Evolutionary conservation across 2,888 invertebrate species (phyloP).

Genomic region (Ceriagrion tenellum): DNA sequence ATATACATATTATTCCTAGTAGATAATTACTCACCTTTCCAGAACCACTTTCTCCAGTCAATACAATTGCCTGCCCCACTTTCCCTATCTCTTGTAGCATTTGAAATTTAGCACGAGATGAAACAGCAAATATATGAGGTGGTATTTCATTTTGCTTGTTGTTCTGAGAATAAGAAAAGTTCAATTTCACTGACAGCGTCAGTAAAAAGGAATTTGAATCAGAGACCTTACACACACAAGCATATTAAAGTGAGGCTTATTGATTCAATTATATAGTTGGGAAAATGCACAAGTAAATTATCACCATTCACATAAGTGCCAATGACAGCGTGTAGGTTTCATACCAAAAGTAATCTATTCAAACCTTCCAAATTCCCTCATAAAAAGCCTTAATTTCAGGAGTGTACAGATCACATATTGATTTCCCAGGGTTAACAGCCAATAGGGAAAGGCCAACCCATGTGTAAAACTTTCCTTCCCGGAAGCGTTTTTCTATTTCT

Average conservation of each 20-base stretch:
- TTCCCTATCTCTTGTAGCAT: constrained; percentile 45
- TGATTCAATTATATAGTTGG: too few relatives aligned
- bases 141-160: not conserved
- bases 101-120: constrained; percentile 17
- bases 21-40: not conserved
- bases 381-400: not conserved
- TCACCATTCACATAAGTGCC: not conserved
- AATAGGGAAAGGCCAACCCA: constrained; percentile 25
- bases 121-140: constrained; percentile 40
- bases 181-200: not conserved
- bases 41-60: constrained; percentile 54
- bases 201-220: not conserved
- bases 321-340: too few relatives aligned
- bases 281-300: not conserved
- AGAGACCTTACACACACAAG: not conserved
- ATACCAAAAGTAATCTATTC: not conserved
- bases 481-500: not conserved
- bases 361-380: constrained; percentile 45
- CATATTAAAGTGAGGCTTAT: too few relatives aligned
- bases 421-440: constrained; percentile 29
- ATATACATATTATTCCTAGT: not conserved
- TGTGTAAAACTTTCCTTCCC: constrained; percentile 36
- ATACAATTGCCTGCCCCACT: constrained; percentile 13
- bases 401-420: not conserved
- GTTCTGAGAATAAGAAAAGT: not conserved